A percentile compares a stretch with the other conserved stretches of the same genome.
Evolutionary conservation across 2,888 invertebrate genomes (phyloP).

Genomic region (Anthophora plumipes): DNA sequence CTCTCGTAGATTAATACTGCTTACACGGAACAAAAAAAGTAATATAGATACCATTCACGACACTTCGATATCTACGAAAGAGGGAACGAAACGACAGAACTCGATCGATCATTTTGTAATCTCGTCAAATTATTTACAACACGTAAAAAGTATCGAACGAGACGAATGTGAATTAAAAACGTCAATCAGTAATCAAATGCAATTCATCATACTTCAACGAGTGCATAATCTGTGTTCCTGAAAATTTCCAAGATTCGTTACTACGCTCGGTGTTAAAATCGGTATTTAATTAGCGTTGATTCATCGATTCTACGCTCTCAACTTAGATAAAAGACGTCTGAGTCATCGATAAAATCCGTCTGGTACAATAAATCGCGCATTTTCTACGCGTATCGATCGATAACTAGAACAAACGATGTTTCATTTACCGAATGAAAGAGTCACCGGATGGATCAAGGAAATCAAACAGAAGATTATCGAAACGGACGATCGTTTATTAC

Average conservation of each 20-base stretch:
- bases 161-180: background rate
- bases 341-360: constrained; percentile 9
- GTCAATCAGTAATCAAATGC: background rate
- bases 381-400: background rate
- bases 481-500: background rate
- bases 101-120: background rate
- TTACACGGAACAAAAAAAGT: background rate
- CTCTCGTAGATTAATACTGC: background rate
- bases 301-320: no score
- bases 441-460: background rate
- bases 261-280: background rate
- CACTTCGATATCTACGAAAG: background rate
- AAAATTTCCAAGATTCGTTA: background rate
- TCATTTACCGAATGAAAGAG: background rate
- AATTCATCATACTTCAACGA: background rate
- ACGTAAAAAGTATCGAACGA: background rate
- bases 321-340: background rate
- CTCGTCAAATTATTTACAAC: background rate
- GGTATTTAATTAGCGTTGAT: background rate
- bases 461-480: background rate
- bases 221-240: background rate
- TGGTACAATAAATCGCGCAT: no score
- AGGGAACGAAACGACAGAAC: background rate
- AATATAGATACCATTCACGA: background rate
- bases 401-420: background rate